Evolutionary conservation across 1,140 invertebrate genomes (phyloP), one percentile per base, ranked within the genome.

Genomic region (Olivierus martensii): DNA sequence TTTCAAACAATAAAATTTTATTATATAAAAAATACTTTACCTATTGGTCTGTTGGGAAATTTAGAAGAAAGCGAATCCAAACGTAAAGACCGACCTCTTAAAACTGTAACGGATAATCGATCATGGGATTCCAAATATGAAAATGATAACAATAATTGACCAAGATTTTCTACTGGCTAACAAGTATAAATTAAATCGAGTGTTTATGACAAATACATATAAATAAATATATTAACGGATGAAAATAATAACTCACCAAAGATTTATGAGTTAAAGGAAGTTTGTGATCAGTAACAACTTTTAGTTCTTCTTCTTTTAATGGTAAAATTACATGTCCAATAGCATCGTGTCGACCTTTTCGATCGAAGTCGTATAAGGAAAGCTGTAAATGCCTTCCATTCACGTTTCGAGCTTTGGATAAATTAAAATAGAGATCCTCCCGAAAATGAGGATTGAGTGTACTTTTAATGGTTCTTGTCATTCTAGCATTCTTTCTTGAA

Each of bases 271-370:
- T 50, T 7, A 57, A 21, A 0, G 55, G 55, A 19, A 57, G 19
- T 4, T 34, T n/a, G 34, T 46, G 39, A 11, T 42, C 37, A 10
- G 55, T 34, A 12, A 18, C 35, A 1, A 43, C 36, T 10, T 52
- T 38, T 7, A 22, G n/a, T 21, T 44, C 35, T 5, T 55, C 21
- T 15, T 39, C 18, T 3, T 37, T 17, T 2, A 59, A 28, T 2
- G 57, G 46, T 10, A 59, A 11, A 2, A 59, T 12, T 4, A 50
- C 50, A 17, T 59, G 57, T 1, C 57, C 57, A 2, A 59, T 42
- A 9, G 57, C 57, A 38, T 59, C 57, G 35, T 55, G 47, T 7
- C 53, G 35, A 1, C 53, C 57, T n/a, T 55, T 49, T 9, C 57
- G 34, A 18, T 55, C 50, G 37, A 34, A 46, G 9, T 59, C 57